Evolutionary conservation across 2,797 vertebrate genomes (phyloP).

Genomic region (Calcarius lapponicus): DNA sequence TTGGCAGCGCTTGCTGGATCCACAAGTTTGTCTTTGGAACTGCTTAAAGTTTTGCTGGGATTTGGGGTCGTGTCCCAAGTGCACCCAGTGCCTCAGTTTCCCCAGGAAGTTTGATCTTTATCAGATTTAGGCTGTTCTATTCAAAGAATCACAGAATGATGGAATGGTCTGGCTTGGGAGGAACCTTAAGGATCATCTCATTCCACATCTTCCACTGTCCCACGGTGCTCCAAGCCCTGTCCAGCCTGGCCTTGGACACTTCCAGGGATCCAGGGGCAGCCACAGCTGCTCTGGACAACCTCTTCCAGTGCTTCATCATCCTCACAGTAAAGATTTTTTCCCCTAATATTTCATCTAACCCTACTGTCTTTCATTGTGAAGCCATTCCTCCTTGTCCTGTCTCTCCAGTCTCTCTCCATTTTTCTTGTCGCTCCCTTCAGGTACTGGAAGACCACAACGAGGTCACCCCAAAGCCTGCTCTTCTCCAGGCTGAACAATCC

Average conservation of each 20-base stretch:
- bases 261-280: background rate
- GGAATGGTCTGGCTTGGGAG: background rate
- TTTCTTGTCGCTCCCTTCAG: background rate
- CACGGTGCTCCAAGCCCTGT: rapidly evolving
- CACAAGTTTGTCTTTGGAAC: background rate
- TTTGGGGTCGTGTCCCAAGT: rapidly evolving
- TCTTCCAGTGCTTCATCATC: rapidly evolving
- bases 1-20: background rate
- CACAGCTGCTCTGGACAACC: rapidly evolving
- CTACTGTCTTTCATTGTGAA: background rate
- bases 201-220: rapidly evolving
- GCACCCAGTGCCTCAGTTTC: background rate
- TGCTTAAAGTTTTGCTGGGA: background rate
- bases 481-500: background rate
- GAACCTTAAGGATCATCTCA: background rate
- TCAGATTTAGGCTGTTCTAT: rapidly evolving
- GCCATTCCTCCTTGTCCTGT: background rate
- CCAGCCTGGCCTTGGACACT: background rate
- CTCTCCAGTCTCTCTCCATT: background rate
- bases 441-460: rapidly evolving
- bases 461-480: background rate
- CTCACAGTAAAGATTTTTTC: background rate
- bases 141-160: background rate
- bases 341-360: background rate
- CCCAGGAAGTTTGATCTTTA: background rate